Evolutionary conservation across 2,888 invertebrate species (phyloP), one percentile per base, ranked within the genome.

Genomic region (Clistopyga incitator): DNA sequence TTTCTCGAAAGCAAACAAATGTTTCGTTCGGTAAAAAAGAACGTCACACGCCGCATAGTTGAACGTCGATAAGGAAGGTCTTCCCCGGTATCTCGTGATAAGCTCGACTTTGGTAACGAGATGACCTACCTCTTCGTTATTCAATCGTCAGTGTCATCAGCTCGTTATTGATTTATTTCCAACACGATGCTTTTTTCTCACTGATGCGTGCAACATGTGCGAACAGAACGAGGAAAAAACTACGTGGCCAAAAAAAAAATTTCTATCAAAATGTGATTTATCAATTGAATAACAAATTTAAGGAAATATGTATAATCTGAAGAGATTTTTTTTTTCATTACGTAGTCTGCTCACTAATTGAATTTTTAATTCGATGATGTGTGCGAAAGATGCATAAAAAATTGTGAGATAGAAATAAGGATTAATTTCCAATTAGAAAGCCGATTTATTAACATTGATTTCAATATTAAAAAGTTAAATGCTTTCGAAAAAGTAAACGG

Each of bases 101-200:
- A 59, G 29, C 45, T 45, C 42, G 54, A 54, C 42, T 18, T 38
- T 54, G 18, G 29, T n/a, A 29, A 52, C 56, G n/a, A 45, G 56
- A 38, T 25, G 56, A 56, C 23, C 56, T 23, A 20, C 20, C 71
- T 38, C 50, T 64, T 65, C 25, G 75, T 42, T 75, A 42, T 75
- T 52, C 42, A 64, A 71, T 71, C 56, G 38, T 4, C 42, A 18
- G 52, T 38, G 64, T 38, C 52, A 38, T 65, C 65, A 52, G 50
- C 38, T 54, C 52, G 45, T 56, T 77, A 77, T 77, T 68, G 77
- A 76, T 77, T 77, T 65, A 72, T 79, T 45, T 23, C 20, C 15
- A 6, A 25, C 52, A 64, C 45, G 54, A 54, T 54, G 65, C 54
- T 42, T 13, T 52, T 29, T 50, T 68, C 29, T 23, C 52, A 25